phyloP scores from a whole-genome alignment of 2,888 invertebrate genomes.

The Alentia gelatinosa region DNA sequence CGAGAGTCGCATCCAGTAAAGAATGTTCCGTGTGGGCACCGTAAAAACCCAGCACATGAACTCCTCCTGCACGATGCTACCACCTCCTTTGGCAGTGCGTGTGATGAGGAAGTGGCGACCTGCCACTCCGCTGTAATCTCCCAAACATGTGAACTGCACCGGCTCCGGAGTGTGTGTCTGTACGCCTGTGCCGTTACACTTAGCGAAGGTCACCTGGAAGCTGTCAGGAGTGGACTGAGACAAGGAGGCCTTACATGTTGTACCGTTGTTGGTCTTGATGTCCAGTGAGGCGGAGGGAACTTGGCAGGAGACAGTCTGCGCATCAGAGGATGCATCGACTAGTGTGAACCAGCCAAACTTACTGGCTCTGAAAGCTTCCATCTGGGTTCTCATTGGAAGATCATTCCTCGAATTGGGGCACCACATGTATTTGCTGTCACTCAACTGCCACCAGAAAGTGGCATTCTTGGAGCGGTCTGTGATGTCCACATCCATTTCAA shows the following conservation, averaged over 20 bases:
- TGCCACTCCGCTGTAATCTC: background rate
- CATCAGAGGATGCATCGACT: background rate
- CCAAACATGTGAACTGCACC: background rate
- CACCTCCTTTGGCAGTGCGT: background rate
- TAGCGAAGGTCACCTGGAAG: background rate
- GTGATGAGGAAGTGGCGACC: background rate
- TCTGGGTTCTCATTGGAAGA: background rate
- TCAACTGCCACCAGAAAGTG: background rate
- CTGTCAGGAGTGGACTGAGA: background rate
- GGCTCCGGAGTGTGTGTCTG: background rate
- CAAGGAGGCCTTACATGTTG: background rate
- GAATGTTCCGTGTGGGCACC: background rate
- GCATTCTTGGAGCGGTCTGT: background rate
- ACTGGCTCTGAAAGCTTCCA: background rate
- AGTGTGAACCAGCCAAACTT: background rate
- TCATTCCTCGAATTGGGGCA: background rate
- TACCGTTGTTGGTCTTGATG: background rate
- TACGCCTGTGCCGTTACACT: background rate
- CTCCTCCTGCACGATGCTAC: background rate
- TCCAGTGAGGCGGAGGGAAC: background rate
- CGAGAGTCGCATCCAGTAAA: background rate
- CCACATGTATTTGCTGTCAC: background rate
- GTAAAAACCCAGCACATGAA: background rate
- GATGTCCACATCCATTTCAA: background rate
- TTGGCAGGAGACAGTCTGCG: background rate